A percentile compares a stretch with the other conserved stretches of the same genome.
Evolutionary conservation across 2,113 vertebrate genomes (phyloP).

Genomic region (Psilopsiagon aymara): DNA sequence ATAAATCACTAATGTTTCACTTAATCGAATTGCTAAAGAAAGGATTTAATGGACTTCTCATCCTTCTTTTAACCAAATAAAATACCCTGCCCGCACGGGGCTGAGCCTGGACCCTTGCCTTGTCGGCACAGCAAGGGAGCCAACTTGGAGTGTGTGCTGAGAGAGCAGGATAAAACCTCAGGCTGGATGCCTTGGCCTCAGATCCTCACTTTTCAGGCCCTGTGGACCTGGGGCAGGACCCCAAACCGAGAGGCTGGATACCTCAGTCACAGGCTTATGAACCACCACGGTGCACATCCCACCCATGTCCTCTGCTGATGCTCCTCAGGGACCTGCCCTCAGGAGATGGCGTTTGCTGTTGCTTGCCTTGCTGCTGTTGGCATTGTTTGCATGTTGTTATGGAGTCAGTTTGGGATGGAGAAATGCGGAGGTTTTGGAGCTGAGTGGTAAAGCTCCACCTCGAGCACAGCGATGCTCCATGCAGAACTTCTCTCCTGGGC

Average conservation of each 20-base stretch:
- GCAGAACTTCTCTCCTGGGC: neutral
- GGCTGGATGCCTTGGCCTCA: neutral
- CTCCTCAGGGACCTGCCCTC: neutral
- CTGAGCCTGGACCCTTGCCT: slow-evolving; percentile 32
- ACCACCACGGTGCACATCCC: rapidly evolving
- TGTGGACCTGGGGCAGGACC: neutral
- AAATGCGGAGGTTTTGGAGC: neutral
- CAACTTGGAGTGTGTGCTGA: slow-evolving; percentile 3
- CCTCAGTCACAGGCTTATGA: rapidly evolving
- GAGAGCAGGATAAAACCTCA: neutral
- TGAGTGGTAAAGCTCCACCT: neutral
- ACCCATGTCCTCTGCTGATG: too few species aligned
- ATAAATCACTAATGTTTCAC: slow-evolving; percentile 72
- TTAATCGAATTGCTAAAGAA: slow-evolving; percentile 70
- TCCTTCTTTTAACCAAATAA: slow-evolving; percentile 62
- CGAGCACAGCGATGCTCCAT: neutral
- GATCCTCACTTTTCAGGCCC: neutral
- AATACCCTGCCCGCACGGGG: slow-evolving; percentile 35
- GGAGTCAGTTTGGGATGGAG: neutral
- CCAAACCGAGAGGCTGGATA: rapidly evolving
- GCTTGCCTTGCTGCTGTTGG: neutral
- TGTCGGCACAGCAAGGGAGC: neutral
- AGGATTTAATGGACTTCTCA: slow-evolving; percentile 79
- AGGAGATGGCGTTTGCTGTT: rapidly evolving
- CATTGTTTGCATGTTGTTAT: rapidly evolving